Percentiles rank a stretch among this genome's conserved stretches.
These are phyloP conservation scores for Gila orcuttii DNA, from an alignment of 2,113 vertebrate species.

Conservation along the genomic window DNA sequence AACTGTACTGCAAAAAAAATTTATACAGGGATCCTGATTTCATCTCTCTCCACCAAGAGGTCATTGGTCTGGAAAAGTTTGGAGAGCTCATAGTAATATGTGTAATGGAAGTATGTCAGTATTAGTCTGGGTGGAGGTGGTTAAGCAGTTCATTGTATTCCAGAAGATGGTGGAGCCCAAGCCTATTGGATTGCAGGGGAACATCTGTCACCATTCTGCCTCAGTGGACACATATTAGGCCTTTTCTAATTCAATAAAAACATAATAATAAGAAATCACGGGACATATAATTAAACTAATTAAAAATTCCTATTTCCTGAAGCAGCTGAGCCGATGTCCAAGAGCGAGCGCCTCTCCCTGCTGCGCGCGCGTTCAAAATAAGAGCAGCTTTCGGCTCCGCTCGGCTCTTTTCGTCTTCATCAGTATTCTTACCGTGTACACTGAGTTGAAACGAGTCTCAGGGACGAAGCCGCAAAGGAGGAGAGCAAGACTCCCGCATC, in stretches of 20 bases:
- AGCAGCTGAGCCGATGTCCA: neutral
- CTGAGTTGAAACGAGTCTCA: constrained; percentile 76
- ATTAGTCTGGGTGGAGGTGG: neutral
- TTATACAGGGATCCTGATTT: neutral
- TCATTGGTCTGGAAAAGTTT: neutral
- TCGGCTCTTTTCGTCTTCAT: constrained; percentile 60
- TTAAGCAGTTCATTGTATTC: neutral
- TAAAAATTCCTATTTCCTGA: neutral
- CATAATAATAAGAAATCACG: neutral
- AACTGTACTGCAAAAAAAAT: neutral
- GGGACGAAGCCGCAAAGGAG: constrained; percentile 71
- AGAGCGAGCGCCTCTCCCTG: neutral
- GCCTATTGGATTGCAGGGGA: neutral
- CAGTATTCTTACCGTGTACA: constrained; percentile 71
- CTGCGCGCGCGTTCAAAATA: neutral
- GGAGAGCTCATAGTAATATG: neutral
- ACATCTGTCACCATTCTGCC: neutral
- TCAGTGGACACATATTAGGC: neutral
- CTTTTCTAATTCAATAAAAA: neutral
- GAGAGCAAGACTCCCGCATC: constrained; percentile 66
- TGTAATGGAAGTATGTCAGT: neutral
- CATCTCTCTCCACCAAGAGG: neutral
- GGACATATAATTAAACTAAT: neutral
- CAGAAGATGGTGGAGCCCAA: constrained; percentile 4
- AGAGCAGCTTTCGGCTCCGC: constrained; percentile 16